Evolutionary conservation across 2,888 invertebrate genomes (phyloP), one percentile per base, ranked within the genome.

Genomic region (Lithophane leautieri): DNA sequence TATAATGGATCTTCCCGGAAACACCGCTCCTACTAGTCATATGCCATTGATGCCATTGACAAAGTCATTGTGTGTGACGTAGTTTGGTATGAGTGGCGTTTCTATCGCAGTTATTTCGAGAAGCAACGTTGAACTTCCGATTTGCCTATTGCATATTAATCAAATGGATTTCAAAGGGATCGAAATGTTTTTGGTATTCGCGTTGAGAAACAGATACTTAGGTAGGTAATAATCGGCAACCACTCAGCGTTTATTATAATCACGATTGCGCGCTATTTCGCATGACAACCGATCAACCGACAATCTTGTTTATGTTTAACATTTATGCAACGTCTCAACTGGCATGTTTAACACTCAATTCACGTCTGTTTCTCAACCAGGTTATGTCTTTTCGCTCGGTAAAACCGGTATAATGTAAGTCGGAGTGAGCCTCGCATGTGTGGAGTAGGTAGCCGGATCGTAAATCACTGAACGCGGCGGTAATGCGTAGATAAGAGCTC

Each of bases 401-500:
- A 86, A 90, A 94, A 94, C 94, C 94, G 94, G 94, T 94, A 92
- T 88, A 88, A 88, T 86, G 84, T 88, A 79, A 84, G 88, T 76
- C 81, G 82, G 78, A 83, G 84, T 79, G 82, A 83, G 84, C 62
- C 87, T 90, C 88, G 90, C 88, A 90, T 92, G 93, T 92, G 90
- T 89, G 88, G 90, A 89, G 91, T 89, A 88, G 92, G 94, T 93
- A 94, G 94, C 92, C 91, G 88, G 91, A 83, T 94, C 95, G 93
- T 95, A 95, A 95, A 95, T 95, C 95, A 95, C 94, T 86, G 91
- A 87, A 91, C 92, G 92, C 92, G 90, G 89, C 92, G 93, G 94
- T 95, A 95, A 95, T 95, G 95, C 94, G 95, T 94, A 95, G 96
- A 95, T 95, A 95, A 95, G 93, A 95, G 94, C 94, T 94, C 94